These are phyloP conservation scores for Chydorus sphaericus DNA, from an alignment of 2,888 invertebrate species.

Conservation along the genomic window DNA sequence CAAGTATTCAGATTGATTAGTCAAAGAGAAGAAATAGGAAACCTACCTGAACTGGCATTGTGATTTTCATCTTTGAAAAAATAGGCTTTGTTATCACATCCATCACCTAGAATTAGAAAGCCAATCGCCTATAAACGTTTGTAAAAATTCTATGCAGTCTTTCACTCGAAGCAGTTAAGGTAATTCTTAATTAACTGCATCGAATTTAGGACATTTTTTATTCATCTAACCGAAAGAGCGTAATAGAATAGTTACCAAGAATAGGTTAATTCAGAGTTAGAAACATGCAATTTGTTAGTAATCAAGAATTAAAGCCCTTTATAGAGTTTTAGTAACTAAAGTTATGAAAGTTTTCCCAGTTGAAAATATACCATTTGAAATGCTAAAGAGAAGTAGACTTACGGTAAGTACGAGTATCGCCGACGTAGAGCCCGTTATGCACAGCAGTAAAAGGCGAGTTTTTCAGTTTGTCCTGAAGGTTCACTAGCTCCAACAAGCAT, in stretches of 20 bases:
- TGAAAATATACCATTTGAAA: conserved; percentile 7
- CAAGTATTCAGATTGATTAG: not conserved
- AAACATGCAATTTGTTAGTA: not conserved
- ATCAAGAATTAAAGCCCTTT: not conserved
- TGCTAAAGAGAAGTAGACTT: conserved; percentile 21
- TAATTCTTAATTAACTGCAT: too few species aligned
- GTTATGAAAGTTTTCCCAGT: conserved; percentile 1
- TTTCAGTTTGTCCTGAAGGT: conserved; percentile 25
- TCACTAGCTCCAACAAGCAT: conserved; percentile 50
- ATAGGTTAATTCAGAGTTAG: too few species aligned
- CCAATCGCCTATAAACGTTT: not conserved
- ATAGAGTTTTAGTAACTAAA: not conserved
- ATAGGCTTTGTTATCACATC: conserved; percentile 54
- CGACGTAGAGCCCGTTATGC: conserved; percentile 35
- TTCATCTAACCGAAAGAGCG: too few species aligned
- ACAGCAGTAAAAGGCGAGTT: conserved; percentile 30
- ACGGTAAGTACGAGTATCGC: conserved; percentile 32
- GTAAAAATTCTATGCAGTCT: not conserved
- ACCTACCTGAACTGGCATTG: conserved; percentile 40
- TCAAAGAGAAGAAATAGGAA: conserved; percentile 14
- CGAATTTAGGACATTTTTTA: too few species aligned
- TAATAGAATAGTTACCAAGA: too few species aligned
- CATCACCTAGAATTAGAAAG: conserved; percentile 29
- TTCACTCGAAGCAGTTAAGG: too few species aligned
- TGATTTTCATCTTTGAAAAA: conserved; percentile 62